A percentile compares a stretch with the other conserved stretches of the same genome.
Conservation (phyloP, 2,113 vertebrate genomes). For the Bos indicus region DNA sequence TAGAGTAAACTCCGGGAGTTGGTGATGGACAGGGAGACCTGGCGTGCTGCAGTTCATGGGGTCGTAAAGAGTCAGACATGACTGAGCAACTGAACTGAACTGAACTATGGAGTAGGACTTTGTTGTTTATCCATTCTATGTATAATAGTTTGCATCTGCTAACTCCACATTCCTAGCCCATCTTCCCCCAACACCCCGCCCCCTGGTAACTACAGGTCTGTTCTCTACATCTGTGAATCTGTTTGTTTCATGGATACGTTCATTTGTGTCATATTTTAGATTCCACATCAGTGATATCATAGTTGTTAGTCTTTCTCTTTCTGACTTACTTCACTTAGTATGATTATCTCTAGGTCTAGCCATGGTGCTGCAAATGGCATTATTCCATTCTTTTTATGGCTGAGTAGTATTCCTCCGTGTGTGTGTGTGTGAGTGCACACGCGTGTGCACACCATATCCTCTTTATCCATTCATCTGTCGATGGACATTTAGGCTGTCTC, state of each 20-base stretch:
- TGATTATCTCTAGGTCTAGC: not conserved
- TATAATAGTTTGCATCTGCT: not conserved
- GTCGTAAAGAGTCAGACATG: too few species aligned
- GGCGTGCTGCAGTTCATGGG: too few species aligned
- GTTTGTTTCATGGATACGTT: not conserved
- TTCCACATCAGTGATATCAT: not conserved
- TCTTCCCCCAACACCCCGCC: not conserved
- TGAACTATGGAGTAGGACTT: not conserved
- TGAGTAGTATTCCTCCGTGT: not conserved
- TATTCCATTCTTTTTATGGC: not conserved
- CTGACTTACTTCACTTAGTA: not conserved
- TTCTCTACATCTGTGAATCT: not conserved
- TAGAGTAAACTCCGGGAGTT: too few species aligned
- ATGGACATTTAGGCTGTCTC: not conserved
- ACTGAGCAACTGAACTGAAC: too few species aligned
- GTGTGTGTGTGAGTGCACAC: rapidly evolving
- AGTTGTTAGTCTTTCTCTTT: not conserved
- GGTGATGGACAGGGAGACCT: too few species aligned
- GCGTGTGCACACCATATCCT: not conserved
- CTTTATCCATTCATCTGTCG: not conserved
- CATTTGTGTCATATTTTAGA: not conserved
- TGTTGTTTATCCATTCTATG: not conserved
- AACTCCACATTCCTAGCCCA: not conserved
- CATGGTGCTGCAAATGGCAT: not conserved
- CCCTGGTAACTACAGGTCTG: not conserved